These are phyloP conservation scores for Helarctos malayanus DNA, from an alignment of 2,797 vertebrate genomes.

Conservation along the genomic window DNA sequence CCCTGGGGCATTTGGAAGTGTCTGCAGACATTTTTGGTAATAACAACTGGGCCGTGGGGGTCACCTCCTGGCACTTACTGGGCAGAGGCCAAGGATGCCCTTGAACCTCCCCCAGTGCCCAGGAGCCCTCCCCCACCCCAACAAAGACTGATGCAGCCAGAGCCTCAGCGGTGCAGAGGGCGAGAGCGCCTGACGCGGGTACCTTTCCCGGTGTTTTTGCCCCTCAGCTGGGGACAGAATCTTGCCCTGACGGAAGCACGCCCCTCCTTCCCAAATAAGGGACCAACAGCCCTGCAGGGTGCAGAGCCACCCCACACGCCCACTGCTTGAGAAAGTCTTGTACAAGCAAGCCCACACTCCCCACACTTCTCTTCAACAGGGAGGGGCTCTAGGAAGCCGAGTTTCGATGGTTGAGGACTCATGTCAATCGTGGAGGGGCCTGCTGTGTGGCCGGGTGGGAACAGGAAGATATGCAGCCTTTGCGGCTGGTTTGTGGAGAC, in stretches of 20 bases:
- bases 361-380: neutral
- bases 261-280: neutral
- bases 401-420: neutral
- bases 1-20: neutral
- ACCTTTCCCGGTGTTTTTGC: fast-evolving
- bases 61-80: neutral
- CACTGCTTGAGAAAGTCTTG: neutral
- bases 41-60: too few relatives aligned
- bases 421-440: neutral
- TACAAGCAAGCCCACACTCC: neutral
- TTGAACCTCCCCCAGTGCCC: neutral
- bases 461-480: neutral
- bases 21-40: neutral
- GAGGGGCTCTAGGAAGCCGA: neutral
- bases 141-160: neutral
- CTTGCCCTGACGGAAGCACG: fast-evolving
- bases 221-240: neutral
- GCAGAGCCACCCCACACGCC: fast-evolving
- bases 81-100: neutral
- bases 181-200: fast-evolving
- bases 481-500: neutral
- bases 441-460: neutral
- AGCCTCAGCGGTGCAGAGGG: fast-evolving
- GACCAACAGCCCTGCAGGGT: too few relatives aligned
- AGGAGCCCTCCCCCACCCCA: neutral